Evolutionary conservation across 2,888 invertebrate genomes (phyloP).

Genomic region (Pecten maximus): DNA sequence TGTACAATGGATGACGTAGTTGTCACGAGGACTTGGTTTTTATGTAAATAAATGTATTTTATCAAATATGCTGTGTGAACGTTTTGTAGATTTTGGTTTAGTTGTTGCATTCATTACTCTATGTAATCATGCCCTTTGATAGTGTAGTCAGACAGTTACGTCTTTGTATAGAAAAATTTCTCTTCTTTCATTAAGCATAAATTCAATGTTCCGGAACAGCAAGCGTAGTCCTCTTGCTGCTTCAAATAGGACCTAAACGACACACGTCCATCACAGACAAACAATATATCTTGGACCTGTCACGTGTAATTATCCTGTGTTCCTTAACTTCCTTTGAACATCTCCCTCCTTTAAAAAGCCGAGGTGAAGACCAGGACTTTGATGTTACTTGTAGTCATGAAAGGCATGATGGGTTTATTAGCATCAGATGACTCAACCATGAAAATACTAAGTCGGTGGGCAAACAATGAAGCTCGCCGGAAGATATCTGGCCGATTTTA

Average conservation of each 20-base stretch:
- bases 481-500: slow-evolving; percentile 2
- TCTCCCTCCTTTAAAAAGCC: background rate
- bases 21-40: background rate
- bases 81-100: background rate
- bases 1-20: background rate
- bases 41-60: background rate
- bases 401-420: slow-evolving; percentile 29
- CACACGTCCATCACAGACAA: background rate
- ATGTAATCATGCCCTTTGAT: background rate
- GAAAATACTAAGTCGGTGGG: background rate
- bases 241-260: background rate
- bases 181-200: slow-evolving; percentile 7
- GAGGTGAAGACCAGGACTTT: slow-evolving; percentile 13
- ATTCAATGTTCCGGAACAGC: slow-evolving; percentile 16
- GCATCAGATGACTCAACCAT: slow-evolving; percentile 20
- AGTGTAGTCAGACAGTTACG: background rate
- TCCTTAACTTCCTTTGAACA: slow-evolving; percentile 12
- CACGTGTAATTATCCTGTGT: background rate
- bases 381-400: background rate
- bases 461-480: background rate
- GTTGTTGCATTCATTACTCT: background rate
- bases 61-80: background rate
- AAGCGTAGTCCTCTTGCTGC: background rate
- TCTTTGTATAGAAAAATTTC: background rate
- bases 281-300: background rate